Evolutionary conservation across 2,888 invertebrate genomes (phyloP).

Genomic region (Meteorus colon): DNA sequence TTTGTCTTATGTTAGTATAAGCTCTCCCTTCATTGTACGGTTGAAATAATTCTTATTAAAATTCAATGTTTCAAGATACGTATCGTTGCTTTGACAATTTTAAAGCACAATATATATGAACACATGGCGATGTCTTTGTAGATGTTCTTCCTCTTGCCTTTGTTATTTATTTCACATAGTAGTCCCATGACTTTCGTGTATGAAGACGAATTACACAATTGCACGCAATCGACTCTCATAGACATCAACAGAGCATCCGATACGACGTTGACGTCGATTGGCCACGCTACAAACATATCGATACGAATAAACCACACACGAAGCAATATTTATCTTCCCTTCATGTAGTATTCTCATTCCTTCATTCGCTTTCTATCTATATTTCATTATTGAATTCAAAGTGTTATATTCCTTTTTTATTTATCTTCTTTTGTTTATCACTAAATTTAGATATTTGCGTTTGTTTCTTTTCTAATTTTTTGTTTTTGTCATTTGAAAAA

Average conservation of each 20-base stretch:
- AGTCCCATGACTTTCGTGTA: constrained; percentile 29
- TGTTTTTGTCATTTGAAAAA: no score
- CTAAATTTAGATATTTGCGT: not conserved
- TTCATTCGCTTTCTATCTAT: not conserved
- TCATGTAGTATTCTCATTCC: not conserved
- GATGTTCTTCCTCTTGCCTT: not conserved
- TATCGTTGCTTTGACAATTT: constrained; percentile 15
- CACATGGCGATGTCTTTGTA: not conserved
- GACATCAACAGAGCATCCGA: constrained; percentile 36
- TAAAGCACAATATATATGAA: constrained; percentile 21
- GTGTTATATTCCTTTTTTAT: not conserved
- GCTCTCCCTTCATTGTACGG: not conserved
- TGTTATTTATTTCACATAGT: constrained; percentile 22
- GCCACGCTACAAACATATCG: not conserved
- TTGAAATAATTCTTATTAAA: not conserved
- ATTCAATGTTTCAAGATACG: constrained; percentile 28
- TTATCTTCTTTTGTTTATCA: not conserved
- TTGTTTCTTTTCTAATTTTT: no score
- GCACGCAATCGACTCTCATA: constrained; percentile 40
- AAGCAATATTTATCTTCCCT: not conserved
- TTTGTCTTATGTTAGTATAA: not conserved
- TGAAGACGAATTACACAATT: constrained; percentile 47
- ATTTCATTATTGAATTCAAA: not conserved
- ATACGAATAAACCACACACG: not conserved
- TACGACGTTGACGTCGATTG: constrained; percentile 41